These are phyloP conservation scores for Bettongia penicillata DNA, from an alignment of 2,113 vertebrate species.

Conservation along the genomic window DNA sequence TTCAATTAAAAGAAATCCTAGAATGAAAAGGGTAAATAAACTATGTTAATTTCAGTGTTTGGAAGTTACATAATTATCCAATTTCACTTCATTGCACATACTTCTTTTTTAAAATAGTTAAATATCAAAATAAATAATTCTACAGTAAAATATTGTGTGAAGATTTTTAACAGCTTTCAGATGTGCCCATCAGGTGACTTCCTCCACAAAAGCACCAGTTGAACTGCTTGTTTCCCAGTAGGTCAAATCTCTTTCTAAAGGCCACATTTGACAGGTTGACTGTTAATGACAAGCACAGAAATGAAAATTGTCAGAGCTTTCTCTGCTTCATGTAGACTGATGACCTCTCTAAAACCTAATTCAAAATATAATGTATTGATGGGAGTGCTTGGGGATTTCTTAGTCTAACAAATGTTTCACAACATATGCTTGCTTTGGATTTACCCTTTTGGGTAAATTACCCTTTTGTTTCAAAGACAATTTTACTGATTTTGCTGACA, in stretches of 20 bases:
- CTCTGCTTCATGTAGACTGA: slow-evolving; percentile 58
- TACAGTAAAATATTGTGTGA: slow-evolving; percentile 40
- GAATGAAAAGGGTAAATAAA: neutral
- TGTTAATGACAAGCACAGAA: slow-evolving; percentile 65
- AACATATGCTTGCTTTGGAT: neutral
- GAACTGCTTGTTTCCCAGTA: slow-evolving; percentile 49
- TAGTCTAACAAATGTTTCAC: neutral
- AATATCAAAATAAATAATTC: neutral
- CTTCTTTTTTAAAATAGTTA: slow-evolving; percentile 25
- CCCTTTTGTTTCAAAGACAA: neutral
- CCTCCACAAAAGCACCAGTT: neutral
- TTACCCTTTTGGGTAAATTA: neutral
- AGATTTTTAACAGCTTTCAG: slow-evolving; percentile 56
- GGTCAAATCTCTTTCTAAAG: slow-evolving; percentile 81
- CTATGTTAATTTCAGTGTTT: slow-evolving; percentile 37
- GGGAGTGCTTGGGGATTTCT: slow-evolving; percentile 45
- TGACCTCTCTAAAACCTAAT: slow-evolving; percentile 81
- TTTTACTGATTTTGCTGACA: slow-evolving; percentile 28
- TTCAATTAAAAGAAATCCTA: slow-evolving; percentile 45
- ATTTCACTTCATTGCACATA: slow-evolving; percentile 41
- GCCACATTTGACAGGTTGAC: slow-evolving; percentile 75
- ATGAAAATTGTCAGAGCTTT: slow-evolving; percentile 58
- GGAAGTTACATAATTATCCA: slow-evolving; percentile 52
- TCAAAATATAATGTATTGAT: slow-evolving; percentile 44
- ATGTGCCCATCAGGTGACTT: slow-evolving; percentile 38